Conservation (phyloP, 2,888 invertebrate species). For the Platerodrilus igneus region DNA sequence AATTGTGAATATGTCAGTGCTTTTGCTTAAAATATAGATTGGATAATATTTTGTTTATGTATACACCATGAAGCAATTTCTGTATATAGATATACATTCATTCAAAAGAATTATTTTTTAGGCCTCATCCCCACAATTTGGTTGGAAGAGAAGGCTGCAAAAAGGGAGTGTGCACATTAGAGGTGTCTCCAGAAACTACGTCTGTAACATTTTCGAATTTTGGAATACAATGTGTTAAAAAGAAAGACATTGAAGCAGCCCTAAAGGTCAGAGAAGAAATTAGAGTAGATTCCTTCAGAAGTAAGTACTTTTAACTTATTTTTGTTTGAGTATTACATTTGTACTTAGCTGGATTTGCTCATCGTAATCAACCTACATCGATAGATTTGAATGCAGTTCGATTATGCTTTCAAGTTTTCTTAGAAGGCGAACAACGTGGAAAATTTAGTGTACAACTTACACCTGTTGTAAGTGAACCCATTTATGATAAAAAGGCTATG, state of each 20-base stretch:
- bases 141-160: conserved; percentile 92
- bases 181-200: conserved; percentile 71
- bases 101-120: no score
- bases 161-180: conserved; percentile 85
- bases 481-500: conserved; percentile 96
- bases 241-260: conserved; percentile 85
- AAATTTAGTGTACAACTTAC: conserved; percentile 66
- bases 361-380: conserved; percentile 76
- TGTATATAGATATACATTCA: no score
- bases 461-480: conserved; percentile 85
- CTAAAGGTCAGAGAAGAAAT: conserved; percentile 75
- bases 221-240: conserved; percentile 95
- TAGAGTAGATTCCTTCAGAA: conserved; percentile 88
- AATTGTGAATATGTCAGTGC: no score
- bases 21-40: no score
- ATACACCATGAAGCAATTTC: no score
- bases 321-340: no score
- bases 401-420: conserved; percentile 93
- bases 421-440: conserved; percentile 63
- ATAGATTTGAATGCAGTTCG: conserved; percentile 92
- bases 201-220: conserved; percentile 83
- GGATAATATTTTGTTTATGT: no score
- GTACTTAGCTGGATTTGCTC: conserved; percentile 79
- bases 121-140: conserved; percentile 88
- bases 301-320: conserved; percentile 63